phyloP scores from a whole-genome alignment of 2,113 vertebrate species.

The Camelus dromedarius region DNA sequence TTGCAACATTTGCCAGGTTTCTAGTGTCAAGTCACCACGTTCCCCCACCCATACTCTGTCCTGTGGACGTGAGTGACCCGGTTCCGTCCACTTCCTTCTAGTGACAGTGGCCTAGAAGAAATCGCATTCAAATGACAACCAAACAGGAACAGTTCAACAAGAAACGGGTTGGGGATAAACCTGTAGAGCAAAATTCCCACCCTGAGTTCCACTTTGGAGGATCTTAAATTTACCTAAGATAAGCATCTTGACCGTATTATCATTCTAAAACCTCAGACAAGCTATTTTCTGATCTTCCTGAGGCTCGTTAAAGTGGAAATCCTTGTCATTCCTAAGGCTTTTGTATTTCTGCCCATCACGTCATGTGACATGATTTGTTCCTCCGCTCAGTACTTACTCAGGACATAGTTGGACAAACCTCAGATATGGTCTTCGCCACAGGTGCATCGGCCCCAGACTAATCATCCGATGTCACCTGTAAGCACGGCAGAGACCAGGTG shows the following conservation, averaged over 20 bases:
- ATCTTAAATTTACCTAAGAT: slow-evolving; percentile 35
- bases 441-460: background rate
- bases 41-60: background rate
- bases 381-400: background rate
- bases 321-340: slow-evolving; percentile 6
- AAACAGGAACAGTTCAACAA: background rate
- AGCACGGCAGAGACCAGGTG: background rate
- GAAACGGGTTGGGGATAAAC: background rate
- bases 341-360: background rate
- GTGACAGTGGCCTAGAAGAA: background rate
- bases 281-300: slow-evolving; percentile 44
- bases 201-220: background rate
- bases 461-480: background rate
- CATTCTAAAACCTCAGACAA: slow-evolving; percentile 13
- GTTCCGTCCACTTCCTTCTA: background rate
- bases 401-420: background rate
- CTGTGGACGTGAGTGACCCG: background rate
- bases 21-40: background rate
- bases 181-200: background rate
- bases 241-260: background rate
- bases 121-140: background rate
- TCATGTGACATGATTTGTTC: background rate
- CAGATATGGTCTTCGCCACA: background rate
- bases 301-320: slow-evolving; percentile 40
- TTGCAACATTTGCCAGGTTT: background rate